These are phyloP conservation scores for Lagopus muta DNA, from an alignment of 2,113 vertebrate species.

Conservation along the genomic window DNA sequence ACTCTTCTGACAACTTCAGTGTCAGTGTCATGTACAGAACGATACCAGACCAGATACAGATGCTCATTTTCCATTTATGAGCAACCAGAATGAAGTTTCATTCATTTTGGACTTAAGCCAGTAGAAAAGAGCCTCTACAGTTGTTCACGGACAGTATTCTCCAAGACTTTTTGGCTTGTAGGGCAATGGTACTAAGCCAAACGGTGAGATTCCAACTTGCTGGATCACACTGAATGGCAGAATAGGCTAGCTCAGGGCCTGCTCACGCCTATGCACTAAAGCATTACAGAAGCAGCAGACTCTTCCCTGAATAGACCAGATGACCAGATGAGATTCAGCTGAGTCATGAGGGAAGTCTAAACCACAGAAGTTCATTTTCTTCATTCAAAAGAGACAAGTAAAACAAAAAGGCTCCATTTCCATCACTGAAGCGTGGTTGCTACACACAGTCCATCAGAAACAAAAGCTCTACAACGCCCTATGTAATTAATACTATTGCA, in stretches of 20 bases:
- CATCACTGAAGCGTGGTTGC: background rate
- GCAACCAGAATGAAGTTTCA: conserved; percentile 24
- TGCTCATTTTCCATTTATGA: conserved; percentile 17
- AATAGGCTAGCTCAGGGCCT: background rate
- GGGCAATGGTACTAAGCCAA: background rate
- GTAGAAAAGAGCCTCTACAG: conserved; percentile 21
- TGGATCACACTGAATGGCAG: background rate
- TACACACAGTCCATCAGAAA: background rate
- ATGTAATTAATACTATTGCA: background rate
- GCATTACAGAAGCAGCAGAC: background rate
- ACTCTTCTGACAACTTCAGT: background rate
- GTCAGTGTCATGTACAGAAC: background rate
- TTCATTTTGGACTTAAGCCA: conserved; percentile 10
- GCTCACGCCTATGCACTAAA: background rate
- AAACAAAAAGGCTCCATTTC: background rate
- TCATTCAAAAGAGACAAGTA: background rate
- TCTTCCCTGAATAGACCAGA: background rate
- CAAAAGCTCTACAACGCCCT: background rate
- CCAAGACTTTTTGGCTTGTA: background rate
- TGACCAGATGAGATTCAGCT: background rate
- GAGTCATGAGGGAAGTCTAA: background rate
- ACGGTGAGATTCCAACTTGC: background rate
- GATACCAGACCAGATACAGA: background rate
- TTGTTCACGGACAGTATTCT: background rate
- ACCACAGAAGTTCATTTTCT: background rate